Evolutionary conservation across 1,140 invertebrate genomes (phyloP), one percentile per base, ranked within the genome.

Genomic region (Piezodorus guildinii): DNA sequence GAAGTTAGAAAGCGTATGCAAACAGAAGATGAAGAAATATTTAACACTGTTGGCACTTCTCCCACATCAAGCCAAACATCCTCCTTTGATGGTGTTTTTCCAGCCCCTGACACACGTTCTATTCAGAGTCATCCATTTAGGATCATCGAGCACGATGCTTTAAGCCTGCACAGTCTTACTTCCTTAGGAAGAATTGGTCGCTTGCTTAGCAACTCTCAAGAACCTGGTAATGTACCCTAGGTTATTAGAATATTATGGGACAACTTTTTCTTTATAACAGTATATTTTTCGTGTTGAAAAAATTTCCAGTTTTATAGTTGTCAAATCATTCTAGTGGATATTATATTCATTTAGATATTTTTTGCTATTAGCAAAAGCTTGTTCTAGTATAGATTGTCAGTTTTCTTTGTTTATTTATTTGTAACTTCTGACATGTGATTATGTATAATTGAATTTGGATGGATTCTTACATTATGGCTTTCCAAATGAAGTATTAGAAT

Each of bases 141-240:
- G 71, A 86, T 92, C 51, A 90, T 91, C 69, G 88, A 92, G 68
- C 87, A 89, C 69, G 90, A 93, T 74, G 84, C 88, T 60, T 79
- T 90, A 70, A 91, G 88, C 72, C 77, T 93, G 69, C 88, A 91
- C 72, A 91, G 88, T 74, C 85, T 90, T 78, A 89, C 88, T 67
- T 91, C 88, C 65, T 75, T 91, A 66, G 88, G 88, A 23, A 79
- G 88, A 69, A 84, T 90, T 63, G 87, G 88, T 17, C 76, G 85
- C 65, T 85, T 90, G 69, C 77, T 88, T 63, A 83, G 84, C 25
- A 62, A 21, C n/a, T 27, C 34, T 46, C 65, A 63, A 58, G 65
- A 66, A 15, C 21, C 17, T 16, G 60, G 60, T 58, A 65, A 44
- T 16, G 12, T 62, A 27, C 39, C n/a, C 14, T 52, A 16, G 1